phyloP scores from a whole-genome alignment of 2,797 vertebrate genomes.

The Gephyroberyx darwinii region DNA sequence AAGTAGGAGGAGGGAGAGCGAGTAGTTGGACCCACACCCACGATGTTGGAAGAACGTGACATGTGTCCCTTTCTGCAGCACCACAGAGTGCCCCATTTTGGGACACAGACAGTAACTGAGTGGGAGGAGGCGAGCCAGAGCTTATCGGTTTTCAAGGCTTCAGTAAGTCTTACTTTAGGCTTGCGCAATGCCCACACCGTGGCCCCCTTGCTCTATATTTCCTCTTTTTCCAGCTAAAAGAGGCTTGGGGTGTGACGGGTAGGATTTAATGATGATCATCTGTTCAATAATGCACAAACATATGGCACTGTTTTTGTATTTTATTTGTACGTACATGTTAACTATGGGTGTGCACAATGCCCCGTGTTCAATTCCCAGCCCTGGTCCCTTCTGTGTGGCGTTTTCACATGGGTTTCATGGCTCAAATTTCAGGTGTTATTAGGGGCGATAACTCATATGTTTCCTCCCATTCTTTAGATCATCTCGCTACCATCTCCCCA shows the following conservation, averaged over 20 bases:
- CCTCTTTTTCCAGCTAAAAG: conserved; percentile 16
- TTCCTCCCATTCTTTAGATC: too few relatives aligned
- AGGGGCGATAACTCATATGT: too few relatives aligned
- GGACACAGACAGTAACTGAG: conserved; percentile 35
- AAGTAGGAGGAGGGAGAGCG: not conserved
- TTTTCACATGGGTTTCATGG: too few relatives aligned
- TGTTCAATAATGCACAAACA: conserved; percentile 62
- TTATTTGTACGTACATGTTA: conserved; percentile 39
- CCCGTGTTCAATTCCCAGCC: too few relatives aligned
- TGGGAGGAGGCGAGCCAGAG: not conserved
- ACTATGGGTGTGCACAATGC: not conserved
- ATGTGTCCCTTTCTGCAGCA: not conserved
- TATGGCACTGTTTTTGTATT: conserved; percentile 43
- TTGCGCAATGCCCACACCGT: not conserved
- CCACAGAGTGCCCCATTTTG: conserved; percentile 39
- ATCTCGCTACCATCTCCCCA: not conserved
- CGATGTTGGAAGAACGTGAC: not conserved
- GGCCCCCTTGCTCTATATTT: not conserved
- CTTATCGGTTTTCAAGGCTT: conserved; percentile 12
- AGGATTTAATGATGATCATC: conserved; percentile 25
- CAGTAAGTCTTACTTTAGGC: not conserved
- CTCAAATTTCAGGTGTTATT: too few relatives aligned
- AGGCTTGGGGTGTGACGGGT: not conserved
- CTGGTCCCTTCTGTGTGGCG: too few relatives aligned
- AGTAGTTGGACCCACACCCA: not conserved